Conservation (phyloP, 2,888 invertebrate genomes). For the Lasioglossum villosulum region DNA sequence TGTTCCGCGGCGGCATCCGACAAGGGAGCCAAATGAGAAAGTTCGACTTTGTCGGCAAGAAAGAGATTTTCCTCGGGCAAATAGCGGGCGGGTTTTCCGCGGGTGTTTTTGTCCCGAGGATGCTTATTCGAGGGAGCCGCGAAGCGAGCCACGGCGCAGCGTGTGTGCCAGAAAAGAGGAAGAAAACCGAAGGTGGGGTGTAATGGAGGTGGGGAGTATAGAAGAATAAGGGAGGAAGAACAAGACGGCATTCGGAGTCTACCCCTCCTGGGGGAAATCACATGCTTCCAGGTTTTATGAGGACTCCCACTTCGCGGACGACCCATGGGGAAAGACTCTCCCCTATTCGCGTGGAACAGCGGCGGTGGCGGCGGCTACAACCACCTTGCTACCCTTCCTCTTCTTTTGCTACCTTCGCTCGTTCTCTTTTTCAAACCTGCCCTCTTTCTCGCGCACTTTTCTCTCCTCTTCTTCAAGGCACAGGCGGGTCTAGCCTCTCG, state of each 20-base stretch:
- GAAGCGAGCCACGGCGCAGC: constrained; percentile 26
- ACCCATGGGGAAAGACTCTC: constrained; percentile 70
- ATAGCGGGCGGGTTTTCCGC: neutral
- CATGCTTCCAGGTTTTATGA: constrained; percentile 82
- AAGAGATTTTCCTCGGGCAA: constrained; percentile 9
- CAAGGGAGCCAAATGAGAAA: constrained; percentile 30
- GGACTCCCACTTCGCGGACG: constrained; percentile 73
- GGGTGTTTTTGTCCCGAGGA: constrained; percentile 19
- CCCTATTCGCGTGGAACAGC: constrained; percentile 51
- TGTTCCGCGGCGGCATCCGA: neutral
- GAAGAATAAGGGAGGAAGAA: constrained; percentile 43
- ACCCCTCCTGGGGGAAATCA: constrained; percentile 82
- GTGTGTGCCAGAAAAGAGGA: constrained; percentile 20
- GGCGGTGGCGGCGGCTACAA: constrained; percentile 30
- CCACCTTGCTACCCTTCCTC: constrained; percentile 54
- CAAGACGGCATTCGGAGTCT: constrained; percentile 75
- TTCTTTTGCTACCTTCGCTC: constrained; percentile 1
- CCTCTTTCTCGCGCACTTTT: neutral
- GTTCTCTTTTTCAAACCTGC: constrained; percentile 16
- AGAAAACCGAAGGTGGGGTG: too few relatives aligned
- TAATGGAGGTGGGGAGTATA: neutral
- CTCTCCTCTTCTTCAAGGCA: neutral
- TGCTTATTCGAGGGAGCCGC: constrained; percentile 29
- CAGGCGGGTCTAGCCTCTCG: constrained; percentile 48
- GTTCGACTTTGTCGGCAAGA: constrained; percentile 18